Evolutionary conservation across 2,113 vertebrate species (phyloP).

Genomic region (Camelus dromedarius): DNA sequence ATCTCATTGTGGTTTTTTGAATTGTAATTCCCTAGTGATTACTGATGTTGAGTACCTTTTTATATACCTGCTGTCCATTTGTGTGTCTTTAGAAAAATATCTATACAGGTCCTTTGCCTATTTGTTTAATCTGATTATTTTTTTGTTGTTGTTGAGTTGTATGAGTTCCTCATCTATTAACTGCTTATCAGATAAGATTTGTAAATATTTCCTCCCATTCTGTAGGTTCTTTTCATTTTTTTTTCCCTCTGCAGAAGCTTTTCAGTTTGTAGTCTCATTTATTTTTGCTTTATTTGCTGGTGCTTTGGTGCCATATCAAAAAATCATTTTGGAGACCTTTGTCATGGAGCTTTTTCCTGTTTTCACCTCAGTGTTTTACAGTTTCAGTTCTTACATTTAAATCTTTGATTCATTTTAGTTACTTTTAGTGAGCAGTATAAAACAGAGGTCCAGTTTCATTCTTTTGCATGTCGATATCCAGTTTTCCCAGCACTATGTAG

Average conservation of each 20-base stretch:
- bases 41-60: not conserved
- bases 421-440: not conserved
- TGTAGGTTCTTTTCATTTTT: not conserved
- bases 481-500: not conserved
- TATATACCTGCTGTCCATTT: not conserved
- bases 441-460: not conserved
- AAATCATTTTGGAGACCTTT: not conserved
- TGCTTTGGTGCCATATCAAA: not conserved
- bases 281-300: not conserved
- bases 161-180: not conserved
- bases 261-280: not conserved
- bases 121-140: not conserved
- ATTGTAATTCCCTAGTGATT: not conserved
- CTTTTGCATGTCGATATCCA: not conserved
- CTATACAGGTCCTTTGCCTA: not conserved
- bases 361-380: not conserved
- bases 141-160: not conserved
- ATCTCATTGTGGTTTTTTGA: not conserved
- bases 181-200: not conserved
- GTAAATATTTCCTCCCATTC: not conserved
- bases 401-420: not conserved
- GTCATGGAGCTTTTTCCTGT: not conserved
- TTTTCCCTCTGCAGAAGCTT: not conserved
- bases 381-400: not conserved
- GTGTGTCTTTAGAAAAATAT: not conserved